These are phyloP conservation scores for Ctena decussata DNA, from an alignment of 2,888 invertebrate genomes.

Conservation along the genomic window DNA sequence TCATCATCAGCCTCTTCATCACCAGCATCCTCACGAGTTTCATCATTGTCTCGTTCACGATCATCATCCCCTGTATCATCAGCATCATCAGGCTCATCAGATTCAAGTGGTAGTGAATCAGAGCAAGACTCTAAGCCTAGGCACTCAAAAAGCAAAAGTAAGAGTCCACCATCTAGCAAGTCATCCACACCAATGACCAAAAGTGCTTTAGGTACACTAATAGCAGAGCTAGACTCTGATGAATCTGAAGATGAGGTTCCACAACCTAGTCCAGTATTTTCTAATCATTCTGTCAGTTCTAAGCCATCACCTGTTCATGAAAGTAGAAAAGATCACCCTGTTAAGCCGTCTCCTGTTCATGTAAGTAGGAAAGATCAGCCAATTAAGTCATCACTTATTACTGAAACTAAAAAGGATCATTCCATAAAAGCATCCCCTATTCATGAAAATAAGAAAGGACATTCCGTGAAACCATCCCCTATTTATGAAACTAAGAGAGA, in stretches of 20 bases:
- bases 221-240: constrained; percentile 53
- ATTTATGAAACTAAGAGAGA: background rate
- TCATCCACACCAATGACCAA: constrained; percentile 50
- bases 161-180: constrained; percentile 48
- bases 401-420: background rate
- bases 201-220: constrained; percentile 58
- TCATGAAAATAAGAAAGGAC: constrained; percentile 9
- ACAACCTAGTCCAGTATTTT: constrained; percentile 53
- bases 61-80: constrained; percentile 18
- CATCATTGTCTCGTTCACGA: background rate
- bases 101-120: constrained; percentile 24
- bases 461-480: constrained; percentile 5
- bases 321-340: background rate
- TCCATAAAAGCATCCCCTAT: constrained; percentile 32
- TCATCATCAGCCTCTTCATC: constrained; percentile 6
- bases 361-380: background rate
- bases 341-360: constrained; percentile 12
- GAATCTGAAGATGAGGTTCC: constrained; percentile 60
- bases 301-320: constrained; percentile 37
- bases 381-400: background rate
- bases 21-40: background rate
- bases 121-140: constrained; percentile 9
- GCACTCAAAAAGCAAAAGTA: constrained; percentile 28
- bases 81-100: constrained; percentile 9
- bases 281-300: constrained; percentile 46